Evolutionary conservation across 2,797 vertebrate genomes (phyloP).

Genomic region (Podargus strigoides): DNA sequence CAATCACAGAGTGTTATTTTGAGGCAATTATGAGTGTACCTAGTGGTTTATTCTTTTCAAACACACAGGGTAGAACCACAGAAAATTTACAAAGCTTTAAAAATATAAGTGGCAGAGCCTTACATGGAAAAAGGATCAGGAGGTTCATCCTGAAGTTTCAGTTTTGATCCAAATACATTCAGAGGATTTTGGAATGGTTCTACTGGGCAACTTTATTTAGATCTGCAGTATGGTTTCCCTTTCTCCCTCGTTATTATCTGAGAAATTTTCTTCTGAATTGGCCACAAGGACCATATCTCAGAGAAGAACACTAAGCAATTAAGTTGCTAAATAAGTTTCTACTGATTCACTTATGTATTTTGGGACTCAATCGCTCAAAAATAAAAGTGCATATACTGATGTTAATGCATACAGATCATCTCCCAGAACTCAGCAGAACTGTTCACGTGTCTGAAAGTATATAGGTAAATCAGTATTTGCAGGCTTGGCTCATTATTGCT

Average conservation of each 20-base stretch:
- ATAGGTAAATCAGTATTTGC: not conserved
- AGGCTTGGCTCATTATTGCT: not conserved
- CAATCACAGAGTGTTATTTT: not conserved
- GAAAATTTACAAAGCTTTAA: not conserved
- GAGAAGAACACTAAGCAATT: not conserved
- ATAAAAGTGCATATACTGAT: not conserved
- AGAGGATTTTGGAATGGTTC: not conserved
- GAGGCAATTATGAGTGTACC: not conserved
- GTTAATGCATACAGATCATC: not conserved
- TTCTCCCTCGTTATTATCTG: not conserved
- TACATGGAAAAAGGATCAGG: not conserved
- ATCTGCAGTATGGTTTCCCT: not conserved
- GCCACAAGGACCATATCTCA: not conserved
- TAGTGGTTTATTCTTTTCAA: not conserved
- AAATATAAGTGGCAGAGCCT: not conserved
- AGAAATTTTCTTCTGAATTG: not conserved
- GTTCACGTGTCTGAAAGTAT: not conserved
- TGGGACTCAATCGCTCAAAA: not conserved
- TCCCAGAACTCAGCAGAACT: not conserved
- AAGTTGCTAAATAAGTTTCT: not conserved
- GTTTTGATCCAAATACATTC: not conserved
- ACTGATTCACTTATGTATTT: not conserved
- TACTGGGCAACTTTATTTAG: not conserved
- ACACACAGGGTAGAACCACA: not conserved
- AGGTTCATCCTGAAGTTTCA: not conserved